Evolutionary conservation across 2,113 vertebrate species (phyloP), one percentile per base, ranked within the genome.

Genomic region (Tachycineta bicolor): DNA sequence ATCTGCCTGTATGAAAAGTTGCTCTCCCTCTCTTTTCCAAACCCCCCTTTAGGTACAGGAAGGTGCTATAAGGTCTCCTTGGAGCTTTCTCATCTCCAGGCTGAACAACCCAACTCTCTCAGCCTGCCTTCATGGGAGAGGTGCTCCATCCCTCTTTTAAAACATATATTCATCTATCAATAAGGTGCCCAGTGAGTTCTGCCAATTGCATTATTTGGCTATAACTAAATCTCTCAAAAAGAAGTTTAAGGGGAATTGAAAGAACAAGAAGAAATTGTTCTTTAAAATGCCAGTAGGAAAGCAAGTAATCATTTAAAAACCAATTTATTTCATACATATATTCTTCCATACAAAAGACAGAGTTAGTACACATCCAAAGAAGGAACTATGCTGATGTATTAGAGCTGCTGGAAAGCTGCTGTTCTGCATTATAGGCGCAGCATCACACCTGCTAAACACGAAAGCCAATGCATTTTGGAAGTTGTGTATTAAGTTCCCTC

Each of bases 201-300:
- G 75, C 10, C 37, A 79, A 62, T 46, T 85, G 78, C 53, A 76
- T 88, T 94, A 85, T 28, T 65, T n/a, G 18, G 28, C 14, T 62
- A 4, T 43, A 92, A 88, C 4, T 31, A 77, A 74, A 93, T 73
- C 33, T 77, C 82, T 63, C 46, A 2, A 29, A 83, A 65, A 69
- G 7, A 53, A 69, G 12, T 46, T 77, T 55, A 44, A 59, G 5
- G 18, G 3, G 8, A 95, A 83, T 20, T 55, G 55, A 88, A 92
- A 74, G 31, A 83, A 69, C 9, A 76, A 46, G 22, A 90, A 71
- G 63, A 74, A n/a, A 77, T 14, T 0, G 2, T 41, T 86, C 55
- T 53, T 34, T 63, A 86, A 93, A 90, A 90, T 23, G 29, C 53
- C 83, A 86, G 63, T 88, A 88, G 52, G 83, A 46, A 96, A 92